Evolutionary conservation across 2,888 invertebrate species (phyloP), one percentile per base, ranked within the genome.

Genomic region (Parelbella ahira): DNA sequence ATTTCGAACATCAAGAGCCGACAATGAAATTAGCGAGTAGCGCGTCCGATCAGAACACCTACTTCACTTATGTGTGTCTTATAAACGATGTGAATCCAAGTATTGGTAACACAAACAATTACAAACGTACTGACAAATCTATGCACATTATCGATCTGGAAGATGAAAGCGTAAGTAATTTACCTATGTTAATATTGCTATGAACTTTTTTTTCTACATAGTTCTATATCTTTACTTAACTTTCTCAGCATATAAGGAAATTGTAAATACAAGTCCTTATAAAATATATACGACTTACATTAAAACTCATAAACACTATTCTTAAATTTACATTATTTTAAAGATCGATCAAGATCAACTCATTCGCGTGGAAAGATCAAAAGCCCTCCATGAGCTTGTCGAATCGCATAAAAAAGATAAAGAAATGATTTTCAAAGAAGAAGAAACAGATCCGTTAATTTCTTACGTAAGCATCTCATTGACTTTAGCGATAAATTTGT

Each of bases 321-420:
- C n/a, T n/a, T n/a, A n/a, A n/a, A n/a, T n/a, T n/a, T n/a, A n/a
- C n/a, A n/a, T 13, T 29, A 38, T 18, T 9, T 58, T 49, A 20
- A 28, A 72, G 68, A 20, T 45, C 8, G 45, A 56, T n/a, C 60
- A 63, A 38, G 69, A 72, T 5, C 54, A 61, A 39, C 60, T 67
- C 4, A 76, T 80, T 34, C 64, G 62, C 64, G 68, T 84, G 12
- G 82, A 75, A 55, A 64, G 78, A 48, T 72, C 82, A 3, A 75
- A 71, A 60, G 83, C 80, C n/a, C 52, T 76, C 1, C 71, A 81
- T 24, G 77, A 82, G 48, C 67, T 78, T 0, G 55, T 73, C 6
- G 73, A 73, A 45, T 52, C 63, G 3, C 58, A 65, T 39, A 66
- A 23, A 44, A 53, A 59, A 18, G 46, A 51, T 18, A 28, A 12